Base-by-base conservation (phyloP, 1,140 invertebrate species). In the Drosophila funebris region DNA sequence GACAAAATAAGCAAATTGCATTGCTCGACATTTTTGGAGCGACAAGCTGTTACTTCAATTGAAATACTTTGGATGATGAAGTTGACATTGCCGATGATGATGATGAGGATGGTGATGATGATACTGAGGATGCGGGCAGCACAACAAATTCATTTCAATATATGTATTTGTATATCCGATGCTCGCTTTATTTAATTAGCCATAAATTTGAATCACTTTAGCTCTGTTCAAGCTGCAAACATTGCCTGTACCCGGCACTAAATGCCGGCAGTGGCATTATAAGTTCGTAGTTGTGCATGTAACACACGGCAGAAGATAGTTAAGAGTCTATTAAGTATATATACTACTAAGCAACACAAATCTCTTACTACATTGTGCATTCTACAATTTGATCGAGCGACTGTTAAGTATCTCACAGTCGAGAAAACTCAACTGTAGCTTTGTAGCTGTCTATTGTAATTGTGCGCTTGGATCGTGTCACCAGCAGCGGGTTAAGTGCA, bases 111-210 rank as follows among this genome's bases (percentile, higher is more conserved):
- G n/a, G n/a, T n/a, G n/a, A n/a, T n/a, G n/a, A 48, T 46, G 43
- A 48, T 48, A 22, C 6, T 48, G 22, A n/a, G 13, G 24, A 31
- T 84, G 82, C 81, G 81, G 81, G 81, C 68, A 54, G 50, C 9
- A 37, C 53, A 78, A 66, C 68, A 74, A 80, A 84, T 78, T 85
- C 73, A 84, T 85, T 85, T 77, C 44, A 66, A 77, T 79, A 68
- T 13, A 36, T 36, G 7, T 16, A 41, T 41, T 11, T 41, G 37
- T 20, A 33, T 9, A 33, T 4, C 9, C 29, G 14, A 39, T 39
- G 44, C 46, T 11, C 52, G 7, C 44, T 43, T 11, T 66, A 44
- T 44, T 57, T 53, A 72, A 72, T 72, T 72, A 43, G 36, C 53
- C 63, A 33, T 53, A 52, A 58, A 57, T 48, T 33, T 33, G 48